phyloP scores from a whole-genome alignment of 2,797 vertebrate genomes.

The Tadarida brasiliensis region DNA sequence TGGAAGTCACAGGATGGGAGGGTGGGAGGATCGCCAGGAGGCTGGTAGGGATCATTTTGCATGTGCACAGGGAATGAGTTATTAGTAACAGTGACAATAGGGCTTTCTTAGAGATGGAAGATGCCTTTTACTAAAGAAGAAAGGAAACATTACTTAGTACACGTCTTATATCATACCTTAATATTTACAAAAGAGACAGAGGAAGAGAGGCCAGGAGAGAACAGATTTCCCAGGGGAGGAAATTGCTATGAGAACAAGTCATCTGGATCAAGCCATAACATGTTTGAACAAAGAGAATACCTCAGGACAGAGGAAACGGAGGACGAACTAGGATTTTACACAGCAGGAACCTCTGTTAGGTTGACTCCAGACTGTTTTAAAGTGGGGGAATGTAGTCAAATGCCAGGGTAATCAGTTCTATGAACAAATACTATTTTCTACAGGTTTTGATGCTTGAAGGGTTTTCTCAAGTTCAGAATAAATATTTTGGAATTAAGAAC shows the following conservation, averaged over 20 bases:
- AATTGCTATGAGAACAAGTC: conserved; percentile 70
- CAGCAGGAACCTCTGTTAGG: background rate
- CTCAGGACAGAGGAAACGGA: conserved; percentile 27
- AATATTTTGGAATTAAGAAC: background rate
- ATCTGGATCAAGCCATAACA: conserved; percentile 66
- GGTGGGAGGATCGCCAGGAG: background rate
- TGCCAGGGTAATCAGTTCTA: background rate
- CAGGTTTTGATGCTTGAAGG: background rate
- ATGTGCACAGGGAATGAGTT: conserved; percentile 43
- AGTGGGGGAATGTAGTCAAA: background rate
- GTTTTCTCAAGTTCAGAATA: background rate
- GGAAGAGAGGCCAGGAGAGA: conserved; percentile 72
- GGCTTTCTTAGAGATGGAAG: conserved; percentile 61
- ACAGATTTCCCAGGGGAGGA: conserved; percentile 79
- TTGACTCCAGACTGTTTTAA: conserved; percentile 52
- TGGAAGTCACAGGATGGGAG: background rate
- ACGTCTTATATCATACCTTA: conserved; percentile 77
- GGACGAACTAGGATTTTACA: conserved; percentile 35
- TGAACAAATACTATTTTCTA: conserved; percentile 25
- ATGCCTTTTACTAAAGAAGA: conserved; percentile 64
- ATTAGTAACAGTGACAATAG: background rate
- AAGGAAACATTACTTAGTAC: conserved; percentile 71
- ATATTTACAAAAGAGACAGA: conserved; percentile 75
- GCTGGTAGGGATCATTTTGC: background rate
- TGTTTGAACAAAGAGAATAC: conserved; percentile 74